Conservation (phyloP, 2,888 invertebrate species). For the Macrophya alboannulata region DNA sequence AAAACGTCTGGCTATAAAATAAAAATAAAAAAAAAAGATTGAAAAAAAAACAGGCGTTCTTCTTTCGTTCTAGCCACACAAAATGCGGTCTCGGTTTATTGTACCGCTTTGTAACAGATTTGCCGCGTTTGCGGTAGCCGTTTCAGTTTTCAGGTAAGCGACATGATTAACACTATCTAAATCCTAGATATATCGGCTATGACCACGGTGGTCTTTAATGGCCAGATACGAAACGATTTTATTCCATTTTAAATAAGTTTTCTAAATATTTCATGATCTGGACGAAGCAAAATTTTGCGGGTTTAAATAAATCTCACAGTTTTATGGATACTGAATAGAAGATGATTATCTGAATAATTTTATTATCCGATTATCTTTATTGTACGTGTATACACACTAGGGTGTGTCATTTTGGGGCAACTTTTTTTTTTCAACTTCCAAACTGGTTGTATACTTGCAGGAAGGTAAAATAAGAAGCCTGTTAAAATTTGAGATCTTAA, state of each 20-base stretch:
- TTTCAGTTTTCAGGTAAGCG: not conserved
- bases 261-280: too few species aligned
- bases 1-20: slow-evolving; percentile 29
- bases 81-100: slow-evolving; percentile 47
- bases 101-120: slow-evolving; percentile 46
- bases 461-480: too few species aligned
- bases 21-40: too few species aligned
- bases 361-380: not conserved
- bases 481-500: too few species aligned
- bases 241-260: too few species aligned
- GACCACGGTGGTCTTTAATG: not conserved
- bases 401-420: too few species aligned
- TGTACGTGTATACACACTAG: too few species aligned
- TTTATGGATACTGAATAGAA: not conserved
- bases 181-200: not conserved
- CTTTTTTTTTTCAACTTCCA: too few species aligned
- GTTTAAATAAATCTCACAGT: not conserved
- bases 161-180: not conserved
- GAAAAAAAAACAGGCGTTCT: not conserved
- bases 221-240: too few species aligned
- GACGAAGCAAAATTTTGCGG: too few species aligned
- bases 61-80: not conserved
- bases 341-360: not conserved
- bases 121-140: slow-evolving; percentile 41
- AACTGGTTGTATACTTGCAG: too few species aligned